Evolutionary conservation across 2,113 vertebrate species (phyloP).

Genomic region (Cygnus atratus): DNA sequence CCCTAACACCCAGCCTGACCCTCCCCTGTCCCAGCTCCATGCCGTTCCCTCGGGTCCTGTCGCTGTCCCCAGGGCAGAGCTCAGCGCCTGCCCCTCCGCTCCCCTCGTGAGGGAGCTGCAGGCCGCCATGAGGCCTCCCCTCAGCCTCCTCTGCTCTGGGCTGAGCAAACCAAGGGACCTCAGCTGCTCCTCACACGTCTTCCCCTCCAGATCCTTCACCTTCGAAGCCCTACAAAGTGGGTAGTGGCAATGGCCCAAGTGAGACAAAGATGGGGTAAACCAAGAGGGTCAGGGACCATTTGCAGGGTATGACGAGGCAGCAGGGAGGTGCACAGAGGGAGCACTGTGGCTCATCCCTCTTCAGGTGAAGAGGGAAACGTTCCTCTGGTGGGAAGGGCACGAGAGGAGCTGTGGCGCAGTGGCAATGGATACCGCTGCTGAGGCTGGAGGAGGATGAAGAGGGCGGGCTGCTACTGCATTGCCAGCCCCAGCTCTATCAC

Average conservation of each 20-base stretch:
- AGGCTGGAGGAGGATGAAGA: not conserved
- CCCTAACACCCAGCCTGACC: no score
- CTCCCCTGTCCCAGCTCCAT: no score
- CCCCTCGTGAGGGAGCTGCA: no score
- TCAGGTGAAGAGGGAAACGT: not conserved
- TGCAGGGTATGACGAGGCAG: not conserved
- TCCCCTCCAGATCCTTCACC: no score
- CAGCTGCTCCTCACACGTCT: no score
- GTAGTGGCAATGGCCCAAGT: not conserved
- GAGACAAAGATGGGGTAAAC: not conserved
- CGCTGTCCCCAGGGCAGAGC: no score
- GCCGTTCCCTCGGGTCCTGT: no score
- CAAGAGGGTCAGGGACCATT: not conserved
- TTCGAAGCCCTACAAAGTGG: no score
- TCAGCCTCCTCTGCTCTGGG: no score
- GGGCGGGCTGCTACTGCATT: not conserved
- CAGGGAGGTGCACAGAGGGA: not conserved
- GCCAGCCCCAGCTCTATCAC: slow-evolving; percentile 16
- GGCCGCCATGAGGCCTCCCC: no score
- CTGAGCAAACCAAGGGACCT: no score
- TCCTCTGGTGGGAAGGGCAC: not conserved
- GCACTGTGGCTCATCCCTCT: fast-evolving
- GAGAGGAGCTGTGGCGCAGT: not conserved
- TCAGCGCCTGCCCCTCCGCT: no score
- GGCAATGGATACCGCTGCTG: not conserved